Evolutionary conservation across 2,797 vertebrate species (phyloP).

Genomic region (Craterocephalus amniculus): DNA sequence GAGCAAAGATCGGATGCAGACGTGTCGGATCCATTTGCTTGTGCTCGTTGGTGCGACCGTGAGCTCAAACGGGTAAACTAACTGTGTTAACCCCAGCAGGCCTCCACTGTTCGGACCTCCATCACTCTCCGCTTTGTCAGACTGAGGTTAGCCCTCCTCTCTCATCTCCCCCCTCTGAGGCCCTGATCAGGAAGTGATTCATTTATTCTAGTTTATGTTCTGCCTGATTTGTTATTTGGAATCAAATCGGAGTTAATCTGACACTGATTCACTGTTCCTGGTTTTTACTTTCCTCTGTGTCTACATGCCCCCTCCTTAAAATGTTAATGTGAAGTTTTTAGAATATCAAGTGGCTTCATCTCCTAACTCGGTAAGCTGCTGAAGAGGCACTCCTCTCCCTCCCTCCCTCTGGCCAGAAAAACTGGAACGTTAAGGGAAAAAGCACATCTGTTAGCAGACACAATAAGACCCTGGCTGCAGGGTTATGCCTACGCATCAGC

Average conservation of each 20-base stretch:
- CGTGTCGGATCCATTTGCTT: background rate
- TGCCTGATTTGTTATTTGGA: background rate
- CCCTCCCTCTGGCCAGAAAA: too few relatives aligned
- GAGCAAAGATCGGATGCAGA: background rate
- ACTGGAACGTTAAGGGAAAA: too few relatives aligned
- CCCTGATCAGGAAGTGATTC: background rate
- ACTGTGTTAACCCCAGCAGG: conserved; percentile 58
- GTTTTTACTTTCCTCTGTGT: background rate
- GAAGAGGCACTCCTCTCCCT: too few relatives aligned
- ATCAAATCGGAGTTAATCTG: background rate
- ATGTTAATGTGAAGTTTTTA: background rate
- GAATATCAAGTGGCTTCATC: background rate
- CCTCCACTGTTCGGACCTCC: conserved; percentile 53
- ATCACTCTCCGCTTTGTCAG: conserved; percentile 56
- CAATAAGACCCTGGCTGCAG: background rate
- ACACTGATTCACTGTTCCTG: background rate
- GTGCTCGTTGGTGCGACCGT: conserved; percentile 2
- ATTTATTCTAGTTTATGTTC: background rate
- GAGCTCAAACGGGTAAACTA: too few relatives aligned
- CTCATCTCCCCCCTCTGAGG: conserved; percentile 7
- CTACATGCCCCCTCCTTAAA: background rate
- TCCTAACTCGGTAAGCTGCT: background rate
- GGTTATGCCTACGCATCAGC: background rate
- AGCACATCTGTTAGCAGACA: background rate
- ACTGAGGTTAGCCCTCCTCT: conserved; percentile 74